Conservation (phyloP, 2,113 vertebrate genomes). For the Channa maculata region DNA sequence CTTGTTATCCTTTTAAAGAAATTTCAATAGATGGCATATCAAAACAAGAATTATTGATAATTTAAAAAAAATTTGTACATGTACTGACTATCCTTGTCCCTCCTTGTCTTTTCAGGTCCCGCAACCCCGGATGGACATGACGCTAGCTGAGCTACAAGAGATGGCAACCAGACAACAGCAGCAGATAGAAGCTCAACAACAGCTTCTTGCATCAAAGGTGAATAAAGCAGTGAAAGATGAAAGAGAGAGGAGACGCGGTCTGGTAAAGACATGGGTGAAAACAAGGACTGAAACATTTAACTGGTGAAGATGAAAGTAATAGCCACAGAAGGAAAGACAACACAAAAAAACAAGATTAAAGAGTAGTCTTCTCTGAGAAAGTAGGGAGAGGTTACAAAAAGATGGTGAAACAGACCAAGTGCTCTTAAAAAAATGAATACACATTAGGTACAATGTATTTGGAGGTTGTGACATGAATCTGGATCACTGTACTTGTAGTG, state of each 20-base stretch:
- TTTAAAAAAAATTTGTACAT: background rate
- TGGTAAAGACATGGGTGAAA: constrained; percentile 15
- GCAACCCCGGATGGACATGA: constrained; percentile 94
- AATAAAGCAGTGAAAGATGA: constrained; percentile 37
- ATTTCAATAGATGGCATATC: background rate
- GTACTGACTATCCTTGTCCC: background rate
- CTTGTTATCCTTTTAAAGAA: too few relatives aligned
- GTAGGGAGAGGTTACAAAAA: background rate
- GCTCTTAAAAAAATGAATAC: constrained; percentile 18
- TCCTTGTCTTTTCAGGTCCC: constrained; percentile 79
- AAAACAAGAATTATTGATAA: background rate
- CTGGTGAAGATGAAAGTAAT: constrained; percentile 54
- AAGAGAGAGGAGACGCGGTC: constrained; percentile 4
- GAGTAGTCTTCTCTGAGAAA: constrained; percentile 10
- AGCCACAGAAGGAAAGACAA: background rate
- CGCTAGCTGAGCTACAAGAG: constrained; percentile 94
- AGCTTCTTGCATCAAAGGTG: constrained; percentile 95
- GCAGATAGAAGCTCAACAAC: constrained; percentile 95
- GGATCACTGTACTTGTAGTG: constrained; percentile 31
- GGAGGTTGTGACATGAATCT: constrained; percentile 16
- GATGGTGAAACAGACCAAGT: background rate
- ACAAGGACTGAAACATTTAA: constrained; percentile 20
- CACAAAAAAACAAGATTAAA: constrained; percentile 35
- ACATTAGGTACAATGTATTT: background rate
- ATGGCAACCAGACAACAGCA: constrained; percentile 98